phyloP scores from a whole-genome alignment of 2,113 vertebrate genomes.

The Axis porcinus region DNA sequence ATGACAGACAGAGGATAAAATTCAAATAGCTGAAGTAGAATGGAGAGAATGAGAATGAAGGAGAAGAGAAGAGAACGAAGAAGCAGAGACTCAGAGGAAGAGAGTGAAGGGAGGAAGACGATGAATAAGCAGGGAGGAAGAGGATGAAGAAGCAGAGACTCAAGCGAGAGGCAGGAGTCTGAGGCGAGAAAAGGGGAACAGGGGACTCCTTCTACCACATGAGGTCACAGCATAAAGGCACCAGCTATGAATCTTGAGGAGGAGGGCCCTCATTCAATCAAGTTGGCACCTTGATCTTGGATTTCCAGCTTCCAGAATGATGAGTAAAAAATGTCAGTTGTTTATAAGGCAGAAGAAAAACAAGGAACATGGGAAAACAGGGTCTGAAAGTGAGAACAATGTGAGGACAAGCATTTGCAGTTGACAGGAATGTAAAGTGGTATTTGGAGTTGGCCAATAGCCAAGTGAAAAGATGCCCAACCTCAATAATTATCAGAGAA shows the following conservation, averaged over 20 bases:
- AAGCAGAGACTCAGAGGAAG: background rate
- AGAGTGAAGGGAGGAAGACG: background rate
- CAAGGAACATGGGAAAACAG: too few relatives aligned
- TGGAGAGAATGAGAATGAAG: background rate
- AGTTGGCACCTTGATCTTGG: background rate
- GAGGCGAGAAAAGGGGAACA: background rate
- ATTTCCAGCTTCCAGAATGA: background rate
- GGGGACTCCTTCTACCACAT: background rate
- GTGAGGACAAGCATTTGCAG: background rate
- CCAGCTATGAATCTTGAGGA: background rate
- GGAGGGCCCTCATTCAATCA: background rate
- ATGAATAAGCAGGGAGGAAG: background rate
- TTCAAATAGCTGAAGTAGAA: background rate
- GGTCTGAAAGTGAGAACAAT: background rate
- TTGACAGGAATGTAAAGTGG: background rate
- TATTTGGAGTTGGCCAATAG: background rate
- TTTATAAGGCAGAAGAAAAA: background rate
- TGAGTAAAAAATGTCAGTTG: background rate
- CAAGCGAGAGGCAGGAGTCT: background rate
- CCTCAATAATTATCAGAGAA: background rate
- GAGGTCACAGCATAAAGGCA: background rate
- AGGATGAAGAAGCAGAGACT: background rate
- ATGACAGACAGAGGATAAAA: background rate
- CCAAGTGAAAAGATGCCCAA: background rate
- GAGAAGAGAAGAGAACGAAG: background rate